phyloP scores from a whole-genome alignment of 2,797 vertebrate genomes.

The Phrynocephalus forsythii region DNA sequence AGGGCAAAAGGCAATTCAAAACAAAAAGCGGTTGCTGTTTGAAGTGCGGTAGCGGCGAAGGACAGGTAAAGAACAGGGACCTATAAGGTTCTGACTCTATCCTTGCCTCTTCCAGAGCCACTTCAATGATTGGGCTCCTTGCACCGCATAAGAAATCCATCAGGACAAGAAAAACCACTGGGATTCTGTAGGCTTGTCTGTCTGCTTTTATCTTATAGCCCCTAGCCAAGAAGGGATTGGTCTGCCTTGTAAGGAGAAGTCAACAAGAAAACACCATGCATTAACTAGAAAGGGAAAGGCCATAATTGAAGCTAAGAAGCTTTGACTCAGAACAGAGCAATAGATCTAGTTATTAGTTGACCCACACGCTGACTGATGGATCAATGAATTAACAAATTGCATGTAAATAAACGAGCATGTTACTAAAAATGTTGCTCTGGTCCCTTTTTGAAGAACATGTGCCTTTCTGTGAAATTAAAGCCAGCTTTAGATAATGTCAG shows the following conservation, averaged over 20 bases:
- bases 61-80: neutral
- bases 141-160: neutral
- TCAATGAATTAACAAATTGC: neutral
- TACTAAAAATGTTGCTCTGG: neutral
- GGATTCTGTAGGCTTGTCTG: neutral
- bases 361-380: neutral
- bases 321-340: too few species aligned
- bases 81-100: neutral
- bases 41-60: too few species aligned
- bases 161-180: neutral
- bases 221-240: too few species aligned
- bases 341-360: too few species aligned
- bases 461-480: neutral
- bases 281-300: too few species aligned
- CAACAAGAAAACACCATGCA: too few species aligned
- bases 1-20: too few species aligned
- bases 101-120: neutral
- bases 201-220: neutral
- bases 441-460: too few species aligned
- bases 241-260: too few species aligned
- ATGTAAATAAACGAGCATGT: neutral
- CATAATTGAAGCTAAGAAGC: too few species aligned
- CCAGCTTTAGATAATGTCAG: neutral
- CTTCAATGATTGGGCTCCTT: neutral
- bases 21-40: too few species aligned